These are phyloP conservation scores for Epirrhoe tristata DNA, from an alignment of 2,888 invertebrate genomes.

Conservation along the genomic window DNA sequence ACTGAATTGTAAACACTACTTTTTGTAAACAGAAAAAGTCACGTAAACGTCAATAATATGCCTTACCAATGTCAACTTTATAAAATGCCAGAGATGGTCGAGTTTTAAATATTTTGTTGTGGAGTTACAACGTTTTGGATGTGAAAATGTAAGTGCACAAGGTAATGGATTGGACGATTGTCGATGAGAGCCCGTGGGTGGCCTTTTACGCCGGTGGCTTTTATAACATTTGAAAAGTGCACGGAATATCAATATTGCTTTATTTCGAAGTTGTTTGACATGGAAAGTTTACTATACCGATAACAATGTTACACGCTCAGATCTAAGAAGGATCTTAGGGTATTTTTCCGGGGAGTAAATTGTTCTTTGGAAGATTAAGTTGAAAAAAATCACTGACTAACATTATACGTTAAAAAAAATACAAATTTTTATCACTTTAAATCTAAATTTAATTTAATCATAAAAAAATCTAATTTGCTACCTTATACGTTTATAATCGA, in stretches of 20 bases:
- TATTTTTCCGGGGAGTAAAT: neutral
- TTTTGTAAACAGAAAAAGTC: neutral
- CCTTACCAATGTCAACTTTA: conserved; percentile 30
- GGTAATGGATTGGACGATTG: conserved; percentile 74
- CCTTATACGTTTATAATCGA: too few relatives aligned
- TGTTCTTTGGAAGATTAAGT: neutral
- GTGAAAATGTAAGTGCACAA: conserved; percentile 55
- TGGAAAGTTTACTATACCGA: conserved; percentile 9
- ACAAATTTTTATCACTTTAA: too few relatives aligned
- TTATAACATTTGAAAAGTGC: conserved; percentile 63
- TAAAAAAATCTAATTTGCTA: too few relatives aligned
- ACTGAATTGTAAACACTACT: conserved; percentile 61
- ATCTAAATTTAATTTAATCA: too few relatives aligned
- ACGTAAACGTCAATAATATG: conserved; percentile 24
- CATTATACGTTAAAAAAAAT: too few relatives aligned
- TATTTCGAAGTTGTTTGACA: conserved; percentile 32
- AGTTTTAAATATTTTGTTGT: conserved; percentile 18
- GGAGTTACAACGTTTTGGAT: conserved; percentile 44
- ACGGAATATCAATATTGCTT: conserved; percentile 61
- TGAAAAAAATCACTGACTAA: too few relatives aligned
- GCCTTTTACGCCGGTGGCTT: conserved; percentile 68
- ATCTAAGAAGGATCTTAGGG: neutral
- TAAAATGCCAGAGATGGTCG: rapidly evolving
- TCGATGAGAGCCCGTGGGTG: conserved; percentile 70
- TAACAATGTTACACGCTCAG: conserved; percentile 14